A percentile compares a stretch with the other conserved stretches of the same genome.
These are phyloP conservation scores for Hylaeus volcanicus DNA, from an alignment of 1,140 invertebrate species.

Conservation along the genomic window DNA sequence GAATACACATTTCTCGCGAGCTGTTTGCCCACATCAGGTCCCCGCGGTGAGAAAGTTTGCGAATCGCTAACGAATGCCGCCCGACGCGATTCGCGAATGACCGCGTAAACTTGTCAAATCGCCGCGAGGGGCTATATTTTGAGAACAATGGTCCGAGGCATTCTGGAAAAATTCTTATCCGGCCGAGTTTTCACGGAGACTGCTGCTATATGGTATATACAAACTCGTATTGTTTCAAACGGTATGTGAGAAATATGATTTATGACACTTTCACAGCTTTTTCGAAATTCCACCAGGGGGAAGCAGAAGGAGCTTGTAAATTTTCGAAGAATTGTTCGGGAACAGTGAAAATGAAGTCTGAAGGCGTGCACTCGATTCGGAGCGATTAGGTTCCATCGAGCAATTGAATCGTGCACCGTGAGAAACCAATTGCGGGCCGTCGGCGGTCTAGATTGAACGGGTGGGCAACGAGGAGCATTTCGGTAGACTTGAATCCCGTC, in stretches of 20 bases:
- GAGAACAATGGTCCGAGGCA: too few species aligned
- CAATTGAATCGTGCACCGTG: conserved; percentile 23
- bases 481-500: conserved; percentile 34
- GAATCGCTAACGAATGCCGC: not conserved
- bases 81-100: not conserved
- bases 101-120: not conserved
- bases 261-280: too few species aligned
- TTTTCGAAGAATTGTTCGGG: too few species aligned
- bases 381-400: conserved; percentile 1
- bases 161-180: too few species aligned
- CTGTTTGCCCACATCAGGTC: not conserved
- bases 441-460: conserved; percentile 22
- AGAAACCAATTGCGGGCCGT: conserved; percentile 31
- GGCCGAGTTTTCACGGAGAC: too few species aligned
- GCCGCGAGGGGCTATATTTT: too few species aligned
- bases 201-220: too few species aligned
- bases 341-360: not conserved
- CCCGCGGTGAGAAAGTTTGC: conserved; percentile 4
- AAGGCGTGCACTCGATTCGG: conserved; percentile 11
- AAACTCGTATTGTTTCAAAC: too few species aligned
- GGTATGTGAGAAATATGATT: too few species aligned
- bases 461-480: conserved; percentile 29
- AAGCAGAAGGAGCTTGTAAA: too few species aligned
- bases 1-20: too few species aligned
- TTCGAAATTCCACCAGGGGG: too few species aligned